These are phyloP conservation scores for Zaprionus taronus DNA, from an alignment of 1,140 invertebrate genomes.

Conservation along the genomic window DNA sequence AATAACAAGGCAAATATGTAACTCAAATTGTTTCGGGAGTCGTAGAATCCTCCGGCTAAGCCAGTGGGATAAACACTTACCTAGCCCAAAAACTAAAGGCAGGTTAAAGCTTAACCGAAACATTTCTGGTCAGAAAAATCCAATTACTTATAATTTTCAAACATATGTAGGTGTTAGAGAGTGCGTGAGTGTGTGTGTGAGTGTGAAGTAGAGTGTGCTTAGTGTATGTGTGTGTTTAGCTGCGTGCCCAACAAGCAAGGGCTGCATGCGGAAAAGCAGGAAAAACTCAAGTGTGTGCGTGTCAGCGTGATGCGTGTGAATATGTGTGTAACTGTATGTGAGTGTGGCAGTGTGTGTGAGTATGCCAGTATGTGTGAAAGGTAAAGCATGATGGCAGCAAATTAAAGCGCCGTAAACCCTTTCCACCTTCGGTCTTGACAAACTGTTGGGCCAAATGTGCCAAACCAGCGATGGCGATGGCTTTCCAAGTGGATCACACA, in stretches of 20 bases:
- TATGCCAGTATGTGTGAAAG: slow-evolving; percentile 7
- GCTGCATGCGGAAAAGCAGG: slow-evolving; percentile 14
- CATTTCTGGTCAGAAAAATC: slow-evolving; percentile 43
- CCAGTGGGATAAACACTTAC: slow-evolving; percentile 31
- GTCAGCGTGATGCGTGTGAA: not conserved
- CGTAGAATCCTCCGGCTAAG: slow-evolving; percentile 4
- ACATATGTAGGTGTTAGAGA: slow-evolving; percentile 2
- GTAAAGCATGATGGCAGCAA: slow-evolving; percentile 50
- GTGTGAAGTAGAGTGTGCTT: not conserved
- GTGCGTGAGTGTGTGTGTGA: slow-evolving; percentile 8
- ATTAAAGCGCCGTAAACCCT: slow-evolving; percentile 50
- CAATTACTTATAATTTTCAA: slow-evolving; percentile 49
- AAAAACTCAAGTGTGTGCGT: slow-evolving; percentile 29
- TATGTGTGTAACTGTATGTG: not conserved
- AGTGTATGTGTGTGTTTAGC: slow-evolving; percentile 20
- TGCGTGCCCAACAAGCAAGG: slow-evolving; percentile 38
- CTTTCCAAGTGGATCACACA: slow-evolving; percentile 9
- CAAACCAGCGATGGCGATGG: slow-evolving; percentile 15
- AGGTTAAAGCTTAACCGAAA: slow-evolving; percentile 2
- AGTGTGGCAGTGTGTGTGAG: not conserved
- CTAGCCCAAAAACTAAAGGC: slow-evolving; percentile 9
- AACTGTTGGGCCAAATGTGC: slow-evolving; percentile 41
- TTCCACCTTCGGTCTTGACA: slow-evolving; percentile 34
- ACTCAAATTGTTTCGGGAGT: slow-evolving; percentile 12
- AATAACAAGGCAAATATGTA: slow-evolving; percentile 28